A percentile compares a stretch with the other conserved stretches of the same genome.
phyloP scores from a whole-genome alignment of 1,140 invertebrate species.

The Ooceraea biroi region DNA sequence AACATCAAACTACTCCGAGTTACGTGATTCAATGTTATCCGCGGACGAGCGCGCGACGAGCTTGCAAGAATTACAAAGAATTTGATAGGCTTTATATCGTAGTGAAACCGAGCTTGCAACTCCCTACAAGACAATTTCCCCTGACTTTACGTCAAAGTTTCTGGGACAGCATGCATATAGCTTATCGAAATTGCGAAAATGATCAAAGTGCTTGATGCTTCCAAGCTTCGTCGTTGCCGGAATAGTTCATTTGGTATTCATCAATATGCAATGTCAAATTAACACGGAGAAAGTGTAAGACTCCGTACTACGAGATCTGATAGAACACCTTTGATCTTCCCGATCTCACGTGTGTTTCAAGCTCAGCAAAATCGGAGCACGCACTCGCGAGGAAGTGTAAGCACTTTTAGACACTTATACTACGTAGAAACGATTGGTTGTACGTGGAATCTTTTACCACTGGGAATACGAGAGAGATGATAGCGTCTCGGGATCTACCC shows the following conservation, averaged over 20 bases:
- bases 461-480: constrained; percentile 35
- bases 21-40: not conserved
- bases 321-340: constrained; percentile 2
- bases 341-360: not conserved
- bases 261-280: not conserved
- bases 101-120: not conserved
- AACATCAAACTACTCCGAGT: constrained; percentile 7
- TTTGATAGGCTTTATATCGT: not conserved
- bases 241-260: constrained; percentile 1
- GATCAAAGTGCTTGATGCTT: constrained; percentile 41
- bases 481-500: constrained; percentile 37
- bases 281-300: not conserved
- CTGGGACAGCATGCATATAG: constrained; percentile 8
- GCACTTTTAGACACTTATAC: constrained; percentile 34
- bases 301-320: not conserved
- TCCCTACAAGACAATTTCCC: not conserved
- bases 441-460: constrained; percentile 42
- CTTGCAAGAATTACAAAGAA: not conserved
- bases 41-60: too few species aligned
- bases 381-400: constrained; percentile 13
- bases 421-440: constrained; percentile 20
- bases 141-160: constrained; percentile 20
- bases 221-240: not conserved
- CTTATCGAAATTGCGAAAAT: constrained; percentile 28
- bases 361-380: constrained; percentile 32